Base-by-base conservation (phyloP, 2,113 vertebrate species). In the Menidia beryllina region DNA sequence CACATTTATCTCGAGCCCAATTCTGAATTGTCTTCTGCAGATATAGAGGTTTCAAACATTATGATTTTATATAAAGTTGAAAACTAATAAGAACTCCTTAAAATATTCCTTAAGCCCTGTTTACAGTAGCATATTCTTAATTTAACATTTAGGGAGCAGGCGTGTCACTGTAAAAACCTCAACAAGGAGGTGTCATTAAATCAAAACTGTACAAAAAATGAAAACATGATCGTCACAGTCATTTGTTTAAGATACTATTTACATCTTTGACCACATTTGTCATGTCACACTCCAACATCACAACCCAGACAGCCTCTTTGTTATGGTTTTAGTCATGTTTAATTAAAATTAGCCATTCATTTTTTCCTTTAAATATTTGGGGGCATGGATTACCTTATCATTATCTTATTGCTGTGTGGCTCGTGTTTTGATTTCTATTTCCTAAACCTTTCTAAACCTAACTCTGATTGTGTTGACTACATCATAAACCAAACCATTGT, bases 211-310 rank as follows among this genome's bases (percentile, higher is more conserved):
- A 82, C 70, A 80, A 86, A 87, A 90, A 85, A 48, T 84, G 86
- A 87, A 69, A 71, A 91, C 88, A 91, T 90, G 87, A 92, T 90
- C 70, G 86, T 92, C 91, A 92, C 88, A 91, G 86, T 91, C 85
- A 81, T 88, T 86, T 77, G 75, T 86, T 85, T 76, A 67, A 72
- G 80, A 83, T 82, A 81, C 70, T 91, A 90, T 86, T 85, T 91
- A 91, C 88, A 91, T 88, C 81, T 87, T 89, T 83, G 79, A 79
- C 63, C 76, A 85, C 72, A 79, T 78, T 79, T 66, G 55, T 74
- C 43, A 59, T 38, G 12, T 67, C 43, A 38, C 36, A 54, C 25
- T 19, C 2, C 48, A 48, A 23, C 27, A 47, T 57, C 63, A 70
- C 68, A 69, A 70, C 38, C 59, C 49, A 67, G 68, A 64, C 64